Conservation (phyloP, 1,140 invertebrate genomes). For the Nephila pilipes region DNA sequence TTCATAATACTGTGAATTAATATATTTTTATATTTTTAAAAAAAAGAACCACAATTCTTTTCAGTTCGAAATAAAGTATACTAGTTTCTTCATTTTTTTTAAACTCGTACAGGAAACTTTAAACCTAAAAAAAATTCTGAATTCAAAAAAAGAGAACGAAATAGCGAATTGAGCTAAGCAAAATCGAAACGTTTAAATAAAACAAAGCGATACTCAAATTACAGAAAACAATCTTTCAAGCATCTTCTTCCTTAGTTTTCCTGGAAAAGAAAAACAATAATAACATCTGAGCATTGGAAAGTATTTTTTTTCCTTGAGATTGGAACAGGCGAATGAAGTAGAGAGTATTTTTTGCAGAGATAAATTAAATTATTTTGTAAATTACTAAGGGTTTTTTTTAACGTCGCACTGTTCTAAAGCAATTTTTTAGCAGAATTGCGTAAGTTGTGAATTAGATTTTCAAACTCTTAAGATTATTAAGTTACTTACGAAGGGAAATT, state of each 20-base stretch:
- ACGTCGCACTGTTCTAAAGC: not conserved
- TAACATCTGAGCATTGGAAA: not conserved
- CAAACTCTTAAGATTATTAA: constrained; percentile 30
- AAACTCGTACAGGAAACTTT: too few relatives aligned
- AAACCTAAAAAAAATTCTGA: too few relatives aligned
- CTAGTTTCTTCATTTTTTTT: too few relatives aligned
- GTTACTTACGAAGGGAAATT: constrained; percentile 30
- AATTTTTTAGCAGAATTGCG: not conserved
- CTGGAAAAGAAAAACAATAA: not conserved
- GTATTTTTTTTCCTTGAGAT: not conserved
- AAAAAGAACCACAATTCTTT: too few relatives aligned
- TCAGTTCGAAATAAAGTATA: not conserved
- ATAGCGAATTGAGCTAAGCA: not conserved
- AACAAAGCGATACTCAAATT: constrained; percentile 15
- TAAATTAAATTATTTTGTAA: constrained; percentile 35
- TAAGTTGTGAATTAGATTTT: constrained; percentile 22
- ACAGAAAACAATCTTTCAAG: constrained; percentile 5
- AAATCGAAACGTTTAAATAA: constrained; percentile 12
- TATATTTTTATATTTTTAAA: too few relatives aligned
- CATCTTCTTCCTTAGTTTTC: not conserved
- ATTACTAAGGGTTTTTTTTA: not conserved
- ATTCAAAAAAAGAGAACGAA: not conserved
- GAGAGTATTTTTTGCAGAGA: not conserved
- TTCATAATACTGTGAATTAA: too few relatives aligned
- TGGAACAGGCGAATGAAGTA: not conserved